A percentile compares a stretch with the other conserved stretches of the same genome.
Evolutionary conservation across 2,797 vertebrate genomes (phyloP).

Genomic region (Tokudaia muenninki): DNA sequence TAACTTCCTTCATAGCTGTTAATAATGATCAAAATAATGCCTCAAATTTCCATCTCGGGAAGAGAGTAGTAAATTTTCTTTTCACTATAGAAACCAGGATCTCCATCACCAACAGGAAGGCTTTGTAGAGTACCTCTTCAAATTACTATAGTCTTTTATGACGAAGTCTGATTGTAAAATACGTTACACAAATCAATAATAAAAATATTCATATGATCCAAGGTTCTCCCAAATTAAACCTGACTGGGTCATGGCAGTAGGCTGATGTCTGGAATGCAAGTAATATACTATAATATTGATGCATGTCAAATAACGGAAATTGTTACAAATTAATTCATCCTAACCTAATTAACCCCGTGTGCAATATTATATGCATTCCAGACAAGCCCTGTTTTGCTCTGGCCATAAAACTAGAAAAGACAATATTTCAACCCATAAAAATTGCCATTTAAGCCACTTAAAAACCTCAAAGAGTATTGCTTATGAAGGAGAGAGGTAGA

Average conservation of each 20-base stretch:
- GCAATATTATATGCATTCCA: conserved; percentile 81
- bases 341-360: conserved; percentile 81
- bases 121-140: conserved; percentile 68
- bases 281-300: conserved; percentile 80
- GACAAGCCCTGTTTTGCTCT: conserved; percentile 78
- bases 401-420: conserved; percentile 79
- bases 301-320: conserved; percentile 85
- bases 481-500: conserved; percentile 74
- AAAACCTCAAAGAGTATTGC: conserved; percentile 78
- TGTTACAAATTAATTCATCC: conserved; percentile 84
- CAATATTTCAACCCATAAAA: conserved; percentile 84
- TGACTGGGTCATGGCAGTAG: conserved; percentile 79
- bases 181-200: conserved; percentile 76
- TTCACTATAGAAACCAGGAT: conserved; percentile 50
- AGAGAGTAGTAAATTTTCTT: conserved; percentile 36
- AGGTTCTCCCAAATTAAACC: conserved; percentile 83
- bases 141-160: conserved; percentile 75
- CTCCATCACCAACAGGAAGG: conserved; percentile 39
- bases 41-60: conserved; percentile 29
- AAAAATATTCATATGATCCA: conserved; percentile 80
- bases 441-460: conserved; percentile 73
- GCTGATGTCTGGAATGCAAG: conserved; percentile 76
- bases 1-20: neutral
- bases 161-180: conserved; percentile 79
- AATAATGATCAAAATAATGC: conserved; percentile 17